Base-by-base conservation (phyloP, 1,140 invertebrate genomes). In the Drosophila saltans region DNA sequence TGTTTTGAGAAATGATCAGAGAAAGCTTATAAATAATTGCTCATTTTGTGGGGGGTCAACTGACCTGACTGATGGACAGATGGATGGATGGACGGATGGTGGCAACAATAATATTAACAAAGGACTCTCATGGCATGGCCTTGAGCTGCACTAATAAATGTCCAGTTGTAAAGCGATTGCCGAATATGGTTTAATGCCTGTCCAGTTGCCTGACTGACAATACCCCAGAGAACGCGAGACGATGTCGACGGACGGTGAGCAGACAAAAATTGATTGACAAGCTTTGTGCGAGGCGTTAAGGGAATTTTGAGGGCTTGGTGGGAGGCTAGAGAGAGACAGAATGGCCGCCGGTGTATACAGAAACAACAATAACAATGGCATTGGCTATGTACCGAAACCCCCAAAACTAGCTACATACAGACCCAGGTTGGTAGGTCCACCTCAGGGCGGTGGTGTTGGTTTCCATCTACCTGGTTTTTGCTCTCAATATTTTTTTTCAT, bases 181-280 rank as follows among this genome's bases (percentile, higher is more conserved):
- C 80, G 68, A 82, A 86, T 79, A 83, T 83, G 67, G 24, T 55
- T 80, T 86, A 86, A 86, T 86, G 68, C 79, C 66, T 78, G 66
- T 59, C 59, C 66, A 24, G 36, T 36, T 36, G 33, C 57, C 36
- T 55, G 45, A 45, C 21, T 30, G 69, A 30, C 63, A 45, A 24
- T 63, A n/a, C 66, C 43, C 24, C 39, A 52, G 36, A 69, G 52
- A 40, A 16, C 30, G 33, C 62, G 43, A 61, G 63, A 76, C 59
- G 55, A 52, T 52, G 45, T 52, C 45, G n/a, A 26, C 21, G 45
- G 45, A 52, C 45, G 21, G 66, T 70, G 75, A 75, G 76, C 69
- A 88, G 76, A 78, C 83, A 88, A 80, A 80, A 88, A 88, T 88
- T 88, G 83, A 88, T 88, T 86, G 83, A 89, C 83, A 86, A 80